Evolutionary conservation across 2,797 vertebrate genomes (phyloP), one percentile per base, ranked within the genome.

Genomic region (Centropyge bicolor): DNA sequence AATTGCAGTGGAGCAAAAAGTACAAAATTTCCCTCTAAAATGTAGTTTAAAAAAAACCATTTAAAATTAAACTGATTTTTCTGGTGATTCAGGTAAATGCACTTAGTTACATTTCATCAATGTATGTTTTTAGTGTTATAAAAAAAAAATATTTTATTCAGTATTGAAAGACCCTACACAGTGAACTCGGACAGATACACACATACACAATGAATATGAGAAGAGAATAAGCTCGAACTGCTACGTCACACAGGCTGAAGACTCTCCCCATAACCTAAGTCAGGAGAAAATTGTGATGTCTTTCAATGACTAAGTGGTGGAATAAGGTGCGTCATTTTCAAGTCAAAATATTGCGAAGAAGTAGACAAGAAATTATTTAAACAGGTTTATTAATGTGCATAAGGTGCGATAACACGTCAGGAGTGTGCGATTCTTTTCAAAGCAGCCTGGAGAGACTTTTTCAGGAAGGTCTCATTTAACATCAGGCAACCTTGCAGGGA

Each of bases 381-480:
- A 59, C 12, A 16, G 22, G 0, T 24, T 85, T 77, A 74, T 85
- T 78, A 3, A 81, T 19, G 43, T 14, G 4, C 17, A 45, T 36
- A 20, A 9, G 14, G 3, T 70, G 22, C 27, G 12, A 74, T 13
- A 13, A 56, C 20, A 20, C 8, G 49, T 89, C 67, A 91, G 3
- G 69, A 22, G 36, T 84, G 76, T 55, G 75, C 22, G 59, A 95
- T 93, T 77, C 93, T 96, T 83, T 95, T 96, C 79, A 98, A 92
- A 76, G 96, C 92, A 1, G 95, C 95, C 90, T 96, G 96, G 55
- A 99, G 94, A 0, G 97, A 95, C 64, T 97, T 98, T 93, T 95
- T 98, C 78, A 99, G 93, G 60, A 96, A 96, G 0, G 95, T 97
- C 0, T 93, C 88, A 67, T 97, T 97, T 11, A 60, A 66, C 17